Evolutionary conservation across 2,888 invertebrate genomes (phyloP), one percentile per base, ranked within the genome.

Genomic region (Ceratothoa steindachneri): DNA sequence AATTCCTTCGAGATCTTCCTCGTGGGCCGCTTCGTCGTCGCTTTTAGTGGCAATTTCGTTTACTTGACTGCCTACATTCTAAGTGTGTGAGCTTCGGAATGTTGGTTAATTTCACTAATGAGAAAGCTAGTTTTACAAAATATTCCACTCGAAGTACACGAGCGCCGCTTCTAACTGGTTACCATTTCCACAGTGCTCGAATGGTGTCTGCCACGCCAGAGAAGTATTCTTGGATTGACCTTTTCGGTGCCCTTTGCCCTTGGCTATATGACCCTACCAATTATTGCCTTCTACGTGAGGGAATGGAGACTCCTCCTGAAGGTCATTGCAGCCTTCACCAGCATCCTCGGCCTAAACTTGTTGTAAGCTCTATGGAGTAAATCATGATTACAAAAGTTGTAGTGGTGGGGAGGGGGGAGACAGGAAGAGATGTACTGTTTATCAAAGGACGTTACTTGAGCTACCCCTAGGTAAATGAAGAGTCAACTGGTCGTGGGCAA

Each of bases 11-110:
- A 89, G 80, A 86, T 91, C 79, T 93, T 91, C 84, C 87, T 91
- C 65, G 84, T 89, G 0, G 86, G 92, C 60, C 86, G 92, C 64
- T 88, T 90, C 2, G 82, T 90, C 1, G 87, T 91, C 83, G 93
- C 93, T 0, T 88, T 90, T 81, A 90, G 91, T 15, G 91, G 90
- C 0, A 91, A 92, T n/a, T 91, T 92, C 22, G 90, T 92, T 67
- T 92, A 92, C 28, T 91, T 92, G 83, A 90, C 91, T 52, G 91
- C 90, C 29, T 91, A 93, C 81, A 92, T 93, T 4, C 85, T 93
- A 41, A 84, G 85, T 85, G 81, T 82, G 84, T 82, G 2, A 4
- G 7, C 22, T 22, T 5, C 3, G n/a, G n/a, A n/a, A n/a, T n/a
- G n/a, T n/a, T n/a, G n/a, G n/a, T n/a, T n/a, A n/a, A n/a, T n/a